These are phyloP conservation scores for Cirrhinus molitorella DNA, from an alignment of 2,797 vertebrate species.

Conservation along the genomic window DNA sequence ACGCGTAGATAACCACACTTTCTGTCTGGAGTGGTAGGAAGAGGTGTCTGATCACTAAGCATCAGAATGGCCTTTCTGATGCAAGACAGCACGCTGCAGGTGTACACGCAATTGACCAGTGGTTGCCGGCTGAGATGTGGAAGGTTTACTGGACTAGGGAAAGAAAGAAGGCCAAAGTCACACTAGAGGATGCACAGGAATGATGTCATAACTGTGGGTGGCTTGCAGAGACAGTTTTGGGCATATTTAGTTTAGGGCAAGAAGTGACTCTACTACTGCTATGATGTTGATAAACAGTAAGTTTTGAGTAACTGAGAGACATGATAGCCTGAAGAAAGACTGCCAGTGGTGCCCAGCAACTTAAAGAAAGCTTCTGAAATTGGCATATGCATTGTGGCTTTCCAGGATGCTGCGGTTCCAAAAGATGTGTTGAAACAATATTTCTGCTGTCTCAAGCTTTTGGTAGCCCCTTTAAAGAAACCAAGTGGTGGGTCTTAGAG, in stretches of 20 bases:
- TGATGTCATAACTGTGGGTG: not conserved
- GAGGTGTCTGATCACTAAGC: too few species aligned
- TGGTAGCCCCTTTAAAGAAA: too few species aligned
- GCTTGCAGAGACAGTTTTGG: not conserved
- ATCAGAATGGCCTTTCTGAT: too few species aligned
- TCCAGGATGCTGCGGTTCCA: not conserved
- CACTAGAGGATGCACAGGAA: too few species aligned
- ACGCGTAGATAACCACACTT: too few species aligned
- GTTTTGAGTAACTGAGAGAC: not conserved
- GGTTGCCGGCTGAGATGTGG: too few species aligned
- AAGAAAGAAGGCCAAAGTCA: not conserved
- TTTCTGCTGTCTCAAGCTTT: too few species aligned
- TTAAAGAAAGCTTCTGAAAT: not conserved
- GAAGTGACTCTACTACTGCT: not conserved
- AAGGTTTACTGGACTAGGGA: too few species aligned
- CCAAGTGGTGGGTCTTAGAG: too few species aligned
- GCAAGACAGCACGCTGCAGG: too few species aligned
- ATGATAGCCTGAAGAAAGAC: not conserved
- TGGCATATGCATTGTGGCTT: not conserved
- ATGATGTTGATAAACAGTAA: not conserved
- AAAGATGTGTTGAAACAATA: not conserved
- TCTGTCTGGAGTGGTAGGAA: too few species aligned
- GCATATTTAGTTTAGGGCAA: not conserved
- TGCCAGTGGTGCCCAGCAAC: not conserved
- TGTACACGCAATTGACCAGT: too few species aligned